Conservation (phyloP, 2,888 invertebrate species). For the Cyclophora albipunctata region DNA sequence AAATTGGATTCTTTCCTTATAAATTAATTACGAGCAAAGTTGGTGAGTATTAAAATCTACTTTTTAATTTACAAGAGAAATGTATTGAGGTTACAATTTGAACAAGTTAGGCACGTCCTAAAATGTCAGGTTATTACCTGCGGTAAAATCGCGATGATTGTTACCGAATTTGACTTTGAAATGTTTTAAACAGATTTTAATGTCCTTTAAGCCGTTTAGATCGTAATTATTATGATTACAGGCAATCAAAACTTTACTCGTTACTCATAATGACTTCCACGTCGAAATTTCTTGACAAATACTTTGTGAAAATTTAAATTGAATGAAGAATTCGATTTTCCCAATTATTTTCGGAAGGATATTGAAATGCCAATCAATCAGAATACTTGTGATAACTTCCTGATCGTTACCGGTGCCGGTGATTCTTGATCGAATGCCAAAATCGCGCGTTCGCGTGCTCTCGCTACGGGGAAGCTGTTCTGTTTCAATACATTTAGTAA, state of each 20-base stretch:
- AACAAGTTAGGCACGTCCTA: no score
- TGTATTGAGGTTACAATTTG: no score
- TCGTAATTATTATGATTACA: slow-evolving; percentile 16
- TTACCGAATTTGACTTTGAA: neutral
- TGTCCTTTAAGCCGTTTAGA: slow-evolving; percentile 13
- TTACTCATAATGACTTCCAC: slow-evolving; percentile 16
- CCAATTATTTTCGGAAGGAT: slow-evolving; percentile 17
- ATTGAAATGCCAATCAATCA: slow-evolving; percentile 23
- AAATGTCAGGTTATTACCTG: no score
- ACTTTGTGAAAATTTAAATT: slow-evolving; percentile 16
- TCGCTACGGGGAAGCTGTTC: slow-evolving; percentile 4
- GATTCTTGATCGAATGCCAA: slow-evolving; percentile 23
- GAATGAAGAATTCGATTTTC: slow-evolving; percentile 17
- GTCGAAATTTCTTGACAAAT: slow-evolving; percentile 19
- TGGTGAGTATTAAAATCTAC: no score
- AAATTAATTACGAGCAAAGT: no score
- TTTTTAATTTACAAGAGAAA: no score
- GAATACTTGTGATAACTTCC: slow-evolving; percentile 16
- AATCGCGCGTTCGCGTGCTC: slow-evolving; percentile 9
- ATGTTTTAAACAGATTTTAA: slow-evolving; percentile 6
- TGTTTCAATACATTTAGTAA: slow-evolving; percentile 18
- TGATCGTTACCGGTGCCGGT: slow-evolving; percentile 11
- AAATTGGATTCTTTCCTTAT: no score
- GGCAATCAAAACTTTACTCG: slow-evolving; percentile 22
- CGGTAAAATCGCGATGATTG: neutral